These are phyloP conservation scores for Hybognathus amarus DNA, from an alignment of 2,797 vertebrate species.

Conservation along the genomic window DNA sequence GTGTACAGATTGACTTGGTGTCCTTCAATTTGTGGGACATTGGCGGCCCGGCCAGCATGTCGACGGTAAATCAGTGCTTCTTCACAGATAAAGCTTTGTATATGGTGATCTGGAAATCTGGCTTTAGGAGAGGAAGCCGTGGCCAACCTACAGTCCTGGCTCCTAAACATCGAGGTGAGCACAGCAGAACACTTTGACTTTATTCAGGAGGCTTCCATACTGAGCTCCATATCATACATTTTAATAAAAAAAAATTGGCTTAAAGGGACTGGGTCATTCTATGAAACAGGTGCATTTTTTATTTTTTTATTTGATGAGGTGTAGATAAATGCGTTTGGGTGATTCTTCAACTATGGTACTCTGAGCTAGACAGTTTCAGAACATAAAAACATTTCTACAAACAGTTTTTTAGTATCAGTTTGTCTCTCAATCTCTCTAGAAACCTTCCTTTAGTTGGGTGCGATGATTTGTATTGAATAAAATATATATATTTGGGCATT, in stretches of 20 bases:
- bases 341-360: no score
- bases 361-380: no score
- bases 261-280: not conserved
- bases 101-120: conserved; percentile 96
- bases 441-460: no score
- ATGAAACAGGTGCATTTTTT: not conserved
- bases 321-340: not conserved
- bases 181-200: not conserved
- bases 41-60: conserved; percentile 91
- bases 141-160: conserved; percentile 93
- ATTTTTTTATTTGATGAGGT: not conserved
- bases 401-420: no score
- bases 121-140: conserved; percentile 95
- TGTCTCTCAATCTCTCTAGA: no score
- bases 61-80: conserved; percentile 97
- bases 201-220: not conserved
- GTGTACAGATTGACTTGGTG: conserved; percentile 86
- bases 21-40: conserved; percentile 95
- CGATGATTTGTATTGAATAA: no score
- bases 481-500: no score
- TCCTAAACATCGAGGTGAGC: conserved; percentile 94
- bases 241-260: not conserved
- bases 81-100: conserved; percentile 98
- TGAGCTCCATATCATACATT: not conserved
- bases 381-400: no score